Conservation (phyloP, 2,888 invertebrate genomes). For the Rhagophthalmus giganteus region DNA sequence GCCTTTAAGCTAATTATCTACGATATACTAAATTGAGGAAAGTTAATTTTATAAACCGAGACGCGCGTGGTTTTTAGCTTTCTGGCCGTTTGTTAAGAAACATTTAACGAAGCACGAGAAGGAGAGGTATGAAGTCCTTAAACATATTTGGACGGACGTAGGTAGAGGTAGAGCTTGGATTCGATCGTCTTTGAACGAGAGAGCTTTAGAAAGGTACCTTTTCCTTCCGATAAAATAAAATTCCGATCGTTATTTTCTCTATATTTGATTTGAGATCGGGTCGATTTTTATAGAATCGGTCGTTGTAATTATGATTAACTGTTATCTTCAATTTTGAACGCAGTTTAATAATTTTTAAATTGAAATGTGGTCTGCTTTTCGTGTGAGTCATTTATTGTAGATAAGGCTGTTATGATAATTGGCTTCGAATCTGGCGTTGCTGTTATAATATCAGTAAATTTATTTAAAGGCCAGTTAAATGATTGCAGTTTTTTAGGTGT, state of each 20-base stretch:
- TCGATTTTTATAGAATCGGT: no score
- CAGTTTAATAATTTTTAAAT: background rate
- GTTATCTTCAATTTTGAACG: no score
- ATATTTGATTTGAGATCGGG: background rate
- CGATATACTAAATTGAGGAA: no score
- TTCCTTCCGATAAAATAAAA: background rate
- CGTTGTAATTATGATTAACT: no score
- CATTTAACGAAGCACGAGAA: slow-evolving; percentile 87
- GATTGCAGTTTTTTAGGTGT: no score
- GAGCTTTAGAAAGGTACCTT: slow-evolving; percentile 74
- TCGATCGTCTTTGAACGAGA: slow-evolving; percentile 86
- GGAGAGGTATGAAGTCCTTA: slow-evolving; percentile 77
- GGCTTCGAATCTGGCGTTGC: no score
- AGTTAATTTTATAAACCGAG: no score
- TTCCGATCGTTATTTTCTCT: background rate
- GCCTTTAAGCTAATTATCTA: no score
- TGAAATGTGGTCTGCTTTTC: background rate
- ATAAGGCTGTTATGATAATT: no score
- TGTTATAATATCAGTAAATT: no score
- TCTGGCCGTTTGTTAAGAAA: slow-evolving; percentile 78
- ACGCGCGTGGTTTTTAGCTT: slow-evolving; percentile 53
- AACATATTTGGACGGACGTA: slow-evolving; percentile 70
- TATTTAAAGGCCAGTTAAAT: no score
- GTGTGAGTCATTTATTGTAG: background rate
- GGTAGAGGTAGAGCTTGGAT: slow-evolving; percentile 89